A percentile compares a stretch with the other conserved stretches of the same genome.
phyloP scores from a whole-genome alignment of 2,113 vertebrate genomes.

The Anguilla rostrata region DNA sequence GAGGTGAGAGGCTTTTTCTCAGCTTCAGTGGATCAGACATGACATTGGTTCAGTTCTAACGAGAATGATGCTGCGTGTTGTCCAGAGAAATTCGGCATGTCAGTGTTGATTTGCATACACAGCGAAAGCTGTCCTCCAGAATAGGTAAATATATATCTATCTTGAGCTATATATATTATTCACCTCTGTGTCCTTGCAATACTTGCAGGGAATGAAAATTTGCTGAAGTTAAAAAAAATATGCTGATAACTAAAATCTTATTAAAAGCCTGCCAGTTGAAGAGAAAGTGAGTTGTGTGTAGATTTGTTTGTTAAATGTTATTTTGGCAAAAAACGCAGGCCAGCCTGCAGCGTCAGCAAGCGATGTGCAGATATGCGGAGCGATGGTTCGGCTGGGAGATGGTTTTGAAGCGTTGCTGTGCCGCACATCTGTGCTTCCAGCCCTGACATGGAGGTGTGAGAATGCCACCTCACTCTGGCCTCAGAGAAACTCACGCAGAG shows the following conservation, averaged over 20 bases:
- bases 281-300: conserved; percentile 17
- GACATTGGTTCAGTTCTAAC: too few species aligned
- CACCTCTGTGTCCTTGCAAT: background rate
- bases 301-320: conserved; percentile 20
- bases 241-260: conserved; percentile 11
- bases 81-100: background rate
- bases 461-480: background rate
- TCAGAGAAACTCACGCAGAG: too few species aligned
- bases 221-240: background rate
- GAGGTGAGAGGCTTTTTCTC: background rate
- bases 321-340: background rate
- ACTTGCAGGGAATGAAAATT: too few species aligned
- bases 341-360: background rate
- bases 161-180: background rate
- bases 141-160: background rate
- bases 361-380: background rate
- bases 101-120: background rate
- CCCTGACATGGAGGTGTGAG: background rate
- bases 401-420: background rate
- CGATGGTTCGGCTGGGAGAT: background rate
- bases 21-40: too few species aligned
- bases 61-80: background rate
- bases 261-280: conserved; percentile 19
- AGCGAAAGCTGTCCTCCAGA: background rate
- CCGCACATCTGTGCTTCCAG: background rate